Evolutionary conservation across 2,888 invertebrate species (phyloP).

Genomic region (Idaea straminata): DNA sequence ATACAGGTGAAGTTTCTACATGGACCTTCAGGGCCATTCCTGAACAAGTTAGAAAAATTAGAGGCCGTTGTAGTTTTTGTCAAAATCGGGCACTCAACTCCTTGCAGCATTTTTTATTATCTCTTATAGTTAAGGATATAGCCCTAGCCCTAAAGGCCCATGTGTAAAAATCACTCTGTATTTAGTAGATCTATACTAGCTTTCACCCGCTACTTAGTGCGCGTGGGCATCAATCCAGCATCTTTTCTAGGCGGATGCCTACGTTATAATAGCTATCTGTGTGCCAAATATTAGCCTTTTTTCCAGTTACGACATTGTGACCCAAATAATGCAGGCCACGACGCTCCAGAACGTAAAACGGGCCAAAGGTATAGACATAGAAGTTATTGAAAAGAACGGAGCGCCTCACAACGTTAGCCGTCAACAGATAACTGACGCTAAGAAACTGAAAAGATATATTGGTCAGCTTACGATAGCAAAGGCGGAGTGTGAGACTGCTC

Average conservation of each 20-base stretch:
- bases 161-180: too few species aligned
- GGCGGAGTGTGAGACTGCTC: slow-evolving; percentile 88
- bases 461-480: slow-evolving; percentile 90
- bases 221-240: neutral
- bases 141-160: too few species aligned
- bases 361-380: slow-evolving; percentile 88
- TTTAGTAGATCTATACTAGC: too few species aligned
- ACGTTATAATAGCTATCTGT: too few species aligned
- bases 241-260: neutral
- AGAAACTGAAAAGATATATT: slow-evolving; percentile 91
- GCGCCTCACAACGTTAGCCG: slow-evolving; percentile 83
- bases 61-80: too few species aligned
- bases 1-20: too few species aligned
- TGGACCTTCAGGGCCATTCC: too few species aligned
- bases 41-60: too few species aligned
- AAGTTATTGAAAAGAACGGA: slow-evolving; percentile 74
- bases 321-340: slow-evolving; percentile 96
- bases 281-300: neutral
- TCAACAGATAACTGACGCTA: slow-evolving; percentile 89
- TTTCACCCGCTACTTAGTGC: too few species aligned
- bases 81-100: too few species aligned
- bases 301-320: slow-evolving; percentile 89
- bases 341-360: slow-evolving; percentile 94
- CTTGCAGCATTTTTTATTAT: too few species aligned
- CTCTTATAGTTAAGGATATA: too few species aligned